Percentiles rank a stretch among this genome's conserved stretches.
Conservation (phyloP, 1,140 invertebrate species). For the Wasmannia auropunctata region DNA sequence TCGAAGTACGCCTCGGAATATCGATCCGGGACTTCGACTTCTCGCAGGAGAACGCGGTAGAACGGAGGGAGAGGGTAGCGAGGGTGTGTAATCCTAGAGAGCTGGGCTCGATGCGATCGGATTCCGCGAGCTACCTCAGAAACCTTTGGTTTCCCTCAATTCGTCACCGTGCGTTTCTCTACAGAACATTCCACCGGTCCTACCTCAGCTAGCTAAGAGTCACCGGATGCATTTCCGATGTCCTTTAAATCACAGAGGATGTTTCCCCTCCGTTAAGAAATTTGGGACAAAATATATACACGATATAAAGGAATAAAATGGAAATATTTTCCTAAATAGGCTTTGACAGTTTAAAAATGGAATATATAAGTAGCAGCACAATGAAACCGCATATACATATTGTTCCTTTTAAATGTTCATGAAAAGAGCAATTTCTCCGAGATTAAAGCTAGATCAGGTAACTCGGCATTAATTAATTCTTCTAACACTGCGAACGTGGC, state of each 20-base stretch:
- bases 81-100: background rate
- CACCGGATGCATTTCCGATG: background rate
- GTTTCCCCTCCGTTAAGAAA: background rate
- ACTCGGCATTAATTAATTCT: background rate
- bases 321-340: background rate
- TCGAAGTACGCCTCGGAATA: slow-evolving; percentile 13
- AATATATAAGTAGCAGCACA: background rate
- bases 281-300: background rate
- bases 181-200: background rate
- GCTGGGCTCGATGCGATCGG: slow-evolving; percentile 15
- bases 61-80: background rate
- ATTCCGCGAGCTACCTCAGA: background rate
- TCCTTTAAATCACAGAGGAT: background rate
- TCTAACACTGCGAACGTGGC: background rate
- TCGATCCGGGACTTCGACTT: slow-evolving; percentile 15
- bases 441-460: background rate
- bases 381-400: background rate
- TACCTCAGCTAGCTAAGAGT: background rate
- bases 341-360: background rate
- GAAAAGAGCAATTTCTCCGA: background rate
- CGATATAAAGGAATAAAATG: background rate
- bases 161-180: background rate
- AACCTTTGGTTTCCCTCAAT: background rate
- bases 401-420: background rate
- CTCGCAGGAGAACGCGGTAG: background rate